These are phyloP conservation scores for Nephrotoma appendiculata DNA, from an alignment of 2,888 invertebrate species.

Conservation along the genomic window DNA sequence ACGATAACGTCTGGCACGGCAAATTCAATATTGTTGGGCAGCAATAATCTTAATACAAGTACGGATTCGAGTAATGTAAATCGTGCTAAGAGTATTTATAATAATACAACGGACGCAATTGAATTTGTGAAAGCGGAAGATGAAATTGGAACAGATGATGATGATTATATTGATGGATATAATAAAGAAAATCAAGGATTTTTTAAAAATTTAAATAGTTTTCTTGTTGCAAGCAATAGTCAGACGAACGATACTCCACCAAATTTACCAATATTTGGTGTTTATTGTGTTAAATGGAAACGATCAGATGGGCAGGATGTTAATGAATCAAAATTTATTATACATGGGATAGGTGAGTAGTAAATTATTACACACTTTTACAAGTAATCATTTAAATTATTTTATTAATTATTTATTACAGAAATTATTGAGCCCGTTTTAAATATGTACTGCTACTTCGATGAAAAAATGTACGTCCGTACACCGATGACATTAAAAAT, in stretches of 20 bases:
- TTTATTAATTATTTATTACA: background rate
- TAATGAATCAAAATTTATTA: constrained; percentile 31
- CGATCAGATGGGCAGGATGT: constrained; percentile 25
- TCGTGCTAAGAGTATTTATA: constrained; percentile 21
- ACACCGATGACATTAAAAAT: constrained; percentile 31
- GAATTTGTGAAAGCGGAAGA: constrained; percentile 15
- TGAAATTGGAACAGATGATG: background rate
- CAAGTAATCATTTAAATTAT: background rate
- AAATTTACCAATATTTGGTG: constrained; percentile 21
- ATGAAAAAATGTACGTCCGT: constrained; percentile 33
- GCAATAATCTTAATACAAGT: background rate
- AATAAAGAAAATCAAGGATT: constrained; percentile 30
- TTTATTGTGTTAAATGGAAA: constrained; percentile 31
- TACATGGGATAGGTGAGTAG: constrained; percentile 20
- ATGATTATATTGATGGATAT: background rate
- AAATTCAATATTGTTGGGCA: background rate
- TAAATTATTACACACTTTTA: background rate
- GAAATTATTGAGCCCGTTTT: constrained; percentile 28
- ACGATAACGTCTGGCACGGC: background rate
- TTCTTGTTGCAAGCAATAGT: background rate
- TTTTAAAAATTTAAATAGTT: constrained; percentile 17
- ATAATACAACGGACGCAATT: constrained; percentile 29
- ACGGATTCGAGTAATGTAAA: constrained; percentile 10
- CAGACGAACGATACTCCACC: background rate
- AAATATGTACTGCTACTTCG: constrained; percentile 31